Conservation (phyloP, 1,140 invertebrate species). For the Euwallacea similis region DNA sequence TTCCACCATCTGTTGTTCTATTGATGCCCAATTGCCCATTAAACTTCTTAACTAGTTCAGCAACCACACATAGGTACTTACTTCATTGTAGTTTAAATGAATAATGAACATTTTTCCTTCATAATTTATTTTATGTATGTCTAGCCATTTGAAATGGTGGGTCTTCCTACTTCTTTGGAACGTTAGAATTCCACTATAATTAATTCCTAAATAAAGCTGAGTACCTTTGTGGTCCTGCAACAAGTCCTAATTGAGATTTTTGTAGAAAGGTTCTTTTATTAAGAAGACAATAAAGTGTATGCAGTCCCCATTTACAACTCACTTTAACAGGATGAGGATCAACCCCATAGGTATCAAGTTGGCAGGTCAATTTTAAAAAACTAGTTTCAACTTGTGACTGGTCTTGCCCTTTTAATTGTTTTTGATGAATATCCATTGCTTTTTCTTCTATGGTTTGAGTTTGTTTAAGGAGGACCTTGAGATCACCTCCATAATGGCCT, state of each 20-base stretch:
- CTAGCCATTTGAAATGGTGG: slow-evolving; percentile 93
- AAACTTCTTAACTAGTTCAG: too few species aligned
- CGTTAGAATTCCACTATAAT: slow-evolving; percentile 91
- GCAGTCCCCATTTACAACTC: slow-evolving; percentile 33
- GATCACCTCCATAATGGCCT: slow-evolving; percentile 87
- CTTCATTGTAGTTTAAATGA: slow-evolving; percentile 75
- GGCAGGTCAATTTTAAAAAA: slow-evolving; percentile 85
- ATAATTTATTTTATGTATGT: slow-evolving; percentile 94
- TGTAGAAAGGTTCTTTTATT: slow-evolving; percentile 7
- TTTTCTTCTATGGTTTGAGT: slow-evolving; percentile 87
- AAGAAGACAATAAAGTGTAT: neutral
- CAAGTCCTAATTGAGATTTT: slow-evolving; percentile 35
- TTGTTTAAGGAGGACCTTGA: slow-evolving; percentile 90
- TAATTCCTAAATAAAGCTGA: slow-evolving; percentile 92
- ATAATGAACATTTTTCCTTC: slow-evolving; percentile 99
- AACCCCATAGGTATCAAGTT: slow-evolving; percentile 94
- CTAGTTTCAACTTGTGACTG: slow-evolving; percentile 77
- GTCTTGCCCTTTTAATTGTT: slow-evolving; percentile 70
- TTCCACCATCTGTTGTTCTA: neutral
- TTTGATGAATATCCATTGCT: slow-evolving; percentile 86
- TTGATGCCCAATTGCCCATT: too few species aligned
- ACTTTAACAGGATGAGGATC: slow-evolving; percentile 99
- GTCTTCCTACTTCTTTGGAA: slow-evolving; percentile 92
- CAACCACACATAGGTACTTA: slow-evolving; percentile 32
- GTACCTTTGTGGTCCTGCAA: slow-evolving; percentile 84